These are phyloP conservation scores for Chromoteleia sp. DNA, from an alignment of 2,888 invertebrate genomes.

Conservation along the genomic window DNA sequence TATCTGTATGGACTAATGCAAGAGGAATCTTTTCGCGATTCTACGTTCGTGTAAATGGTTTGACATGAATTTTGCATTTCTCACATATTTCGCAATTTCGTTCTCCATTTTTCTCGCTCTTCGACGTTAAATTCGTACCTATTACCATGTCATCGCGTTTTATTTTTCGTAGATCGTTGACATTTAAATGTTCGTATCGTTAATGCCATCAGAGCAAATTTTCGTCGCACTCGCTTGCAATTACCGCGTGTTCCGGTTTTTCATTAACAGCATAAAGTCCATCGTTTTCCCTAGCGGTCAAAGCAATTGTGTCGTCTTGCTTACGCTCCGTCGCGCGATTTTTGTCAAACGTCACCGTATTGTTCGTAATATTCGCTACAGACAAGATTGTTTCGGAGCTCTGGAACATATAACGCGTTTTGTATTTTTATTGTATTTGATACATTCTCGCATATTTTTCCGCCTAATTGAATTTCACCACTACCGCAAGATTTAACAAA, in stretches of 20 bases:
- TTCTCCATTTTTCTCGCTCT: neutral
- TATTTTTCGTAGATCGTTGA: slow-evolving; percentile 39
- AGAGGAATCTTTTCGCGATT: slow-evolving; percentile 46
- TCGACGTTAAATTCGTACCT: slow-evolving; percentile 48
- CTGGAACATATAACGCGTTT: too few relatives aligned
- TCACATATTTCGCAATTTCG: slow-evolving; percentile 63
- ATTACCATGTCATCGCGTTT: slow-evolving; percentile 35
- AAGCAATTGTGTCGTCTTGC: too few relatives aligned
- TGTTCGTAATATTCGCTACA: too few relatives aligned
- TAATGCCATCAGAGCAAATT: slow-evolving; percentile 56
- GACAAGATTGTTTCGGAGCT: too few relatives aligned
- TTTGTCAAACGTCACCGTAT: too few relatives aligned
- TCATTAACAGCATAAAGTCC: too few relatives aligned
- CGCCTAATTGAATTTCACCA: slow-evolving; percentile 30
- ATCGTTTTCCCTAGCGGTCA: too few relatives aligned
- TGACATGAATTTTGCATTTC: slow-evolving; percentile 64
- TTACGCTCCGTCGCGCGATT: too few relatives aligned
- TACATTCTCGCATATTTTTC: neutral
- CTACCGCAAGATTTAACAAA: slow-evolving; percentile 41
- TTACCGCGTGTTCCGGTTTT: slow-evolving; percentile 7
- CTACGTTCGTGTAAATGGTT: slow-evolving; percentile 57
- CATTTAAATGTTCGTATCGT: slow-evolving; percentile 49
- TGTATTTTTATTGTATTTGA: slow-evolving; percentile 60
- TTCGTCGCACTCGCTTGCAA: neutral
- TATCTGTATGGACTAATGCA: slow-evolving; percentile 72